Base-by-base conservation (phyloP, 2,888 invertebrate genomes). In the Scaptomyza polygonia region DNA sequence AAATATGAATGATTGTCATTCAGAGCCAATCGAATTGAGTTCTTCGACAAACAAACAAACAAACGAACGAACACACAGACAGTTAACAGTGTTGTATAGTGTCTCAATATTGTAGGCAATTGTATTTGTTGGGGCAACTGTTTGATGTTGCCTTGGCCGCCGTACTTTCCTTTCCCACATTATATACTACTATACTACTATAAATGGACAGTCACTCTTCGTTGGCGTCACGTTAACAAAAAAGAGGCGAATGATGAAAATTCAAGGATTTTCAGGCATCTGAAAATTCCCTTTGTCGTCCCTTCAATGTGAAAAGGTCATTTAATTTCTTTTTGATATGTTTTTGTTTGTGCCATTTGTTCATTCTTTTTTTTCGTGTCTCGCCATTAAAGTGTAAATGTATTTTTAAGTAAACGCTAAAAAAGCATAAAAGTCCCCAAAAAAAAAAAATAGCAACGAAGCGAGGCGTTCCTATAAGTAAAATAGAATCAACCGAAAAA, bases 301-400 rank as follows among this genome's bases (percentile, higher is more conserved):
- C 4, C 25, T 25, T 40, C 40, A 30, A 45, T 52, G 27, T 74
- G 80, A 79, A 87, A 87, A 84, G 88, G 86, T 79, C 86, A 83
- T 74, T 87, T 84, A 87, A 84, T 84, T 87, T 87, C 78, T 83
- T 84, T 84, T 87, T 84, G 84, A 84, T 84, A 87, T 86, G 78
- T 78, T 82, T 69, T 62, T 53, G 53, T 51, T 49, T 44, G 39
- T 49, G 32, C 29, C 40, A 36, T 36, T 44, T 36, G 47, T 29
- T 64, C 32, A 54, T 55, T 12, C 39, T 29, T 25, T 34, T 48
- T 43, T 27, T 52, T 39, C 2, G 54, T 57, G 58, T 62, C 68
- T 64, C 73, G 71, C 83, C 86, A 83, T 83, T 83, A 87, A 86
- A 79, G 87, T 84, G 86, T 87, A 85, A 87, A 84, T 84, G 87